These are phyloP conservation scores for Aquatica leii DNA, from an alignment of 2,888 invertebrate species.

Conservation along the genomic window DNA sequence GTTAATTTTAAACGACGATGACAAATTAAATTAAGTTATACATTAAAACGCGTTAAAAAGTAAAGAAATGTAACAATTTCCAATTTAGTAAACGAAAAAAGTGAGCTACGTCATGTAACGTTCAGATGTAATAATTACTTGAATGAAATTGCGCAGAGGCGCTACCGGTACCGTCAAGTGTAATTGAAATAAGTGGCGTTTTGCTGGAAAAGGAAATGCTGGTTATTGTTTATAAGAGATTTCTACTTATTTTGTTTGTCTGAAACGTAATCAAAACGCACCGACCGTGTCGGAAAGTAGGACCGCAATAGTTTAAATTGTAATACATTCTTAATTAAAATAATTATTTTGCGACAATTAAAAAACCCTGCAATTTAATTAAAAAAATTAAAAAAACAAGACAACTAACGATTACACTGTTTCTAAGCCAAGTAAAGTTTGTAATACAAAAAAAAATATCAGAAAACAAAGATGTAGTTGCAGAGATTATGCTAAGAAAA, in stretches of 20 bases:
- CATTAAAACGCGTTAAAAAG: constrained; percentile 46
- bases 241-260: constrained; percentile 15
- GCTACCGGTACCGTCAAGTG: constrained; percentile 28
- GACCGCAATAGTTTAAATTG: too few relatives aligned
- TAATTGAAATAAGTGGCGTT: constrained; percentile 41
- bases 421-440: too few relatives aligned
- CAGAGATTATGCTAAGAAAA: too few relatives aligned
- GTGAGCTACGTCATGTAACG: constrained; percentile 46
- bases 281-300: too few relatives aligned
- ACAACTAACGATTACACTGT: too few relatives aligned
- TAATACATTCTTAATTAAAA: too few relatives aligned
- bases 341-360: too few relatives aligned
- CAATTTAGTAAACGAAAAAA: constrained; percentile 49
- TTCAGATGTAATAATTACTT: constrained; percentile 49
- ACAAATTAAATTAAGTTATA: constrained; percentile 41
- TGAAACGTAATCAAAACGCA: neutral
- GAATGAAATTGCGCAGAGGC: constrained; percentile 33
- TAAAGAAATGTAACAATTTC: constrained; percentile 46
- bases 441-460: too few relatives aligned
- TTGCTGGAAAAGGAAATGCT: constrained; percentile 17
- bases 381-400: too few relatives aligned
- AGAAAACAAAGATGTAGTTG: too few relatives aligned
- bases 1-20: neutral
- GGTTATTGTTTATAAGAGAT: constrained; percentile 31
- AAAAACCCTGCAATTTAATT: too few relatives aligned